phyloP scores from a whole-genome alignment of 1,140 invertebrate species.

The Drosophila ogumai region DNA sequence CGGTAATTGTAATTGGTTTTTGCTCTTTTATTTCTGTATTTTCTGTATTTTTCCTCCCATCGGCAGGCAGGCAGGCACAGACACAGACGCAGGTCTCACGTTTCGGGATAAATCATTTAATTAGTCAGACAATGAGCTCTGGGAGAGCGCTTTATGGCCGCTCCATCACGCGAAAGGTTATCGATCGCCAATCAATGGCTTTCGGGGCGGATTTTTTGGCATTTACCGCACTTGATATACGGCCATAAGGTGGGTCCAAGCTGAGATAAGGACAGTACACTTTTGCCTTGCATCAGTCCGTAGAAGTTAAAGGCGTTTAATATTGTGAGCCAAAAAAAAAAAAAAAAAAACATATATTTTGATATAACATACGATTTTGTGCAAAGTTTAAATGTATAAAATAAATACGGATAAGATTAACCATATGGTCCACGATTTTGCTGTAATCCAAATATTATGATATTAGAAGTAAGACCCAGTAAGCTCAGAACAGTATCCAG shows the following conservation, averaged over 20 bases:
- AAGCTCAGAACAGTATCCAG: no score
- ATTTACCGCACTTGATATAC: constrained; percentile 72
- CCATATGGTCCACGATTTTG: no score
- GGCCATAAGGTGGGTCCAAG: constrained; percentile 38
- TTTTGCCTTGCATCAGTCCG: neutral
- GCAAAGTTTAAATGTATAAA: no score
- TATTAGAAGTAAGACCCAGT: no score
- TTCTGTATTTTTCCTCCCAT: constrained; percentile 42
- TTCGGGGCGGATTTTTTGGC: constrained; percentile 58
- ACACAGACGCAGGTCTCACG: constrained; percentile 58
- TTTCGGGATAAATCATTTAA: constrained; percentile 83
- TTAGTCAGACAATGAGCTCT: constrained; percentile 78
- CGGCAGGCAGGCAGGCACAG: constrained; percentile 8
- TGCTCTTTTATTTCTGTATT: constrained; percentile 39
- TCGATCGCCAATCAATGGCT: constrained; percentile 61
- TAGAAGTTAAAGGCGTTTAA: neutral
- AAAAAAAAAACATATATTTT: no score
- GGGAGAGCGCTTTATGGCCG: constrained; percentile 36
- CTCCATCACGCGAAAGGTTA: constrained; percentile 68
- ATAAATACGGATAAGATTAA: no score
- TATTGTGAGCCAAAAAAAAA: no score
- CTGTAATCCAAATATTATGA: no score
- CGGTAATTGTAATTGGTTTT: constrained; percentile 84
- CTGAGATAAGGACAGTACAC: constrained; percentile 39
- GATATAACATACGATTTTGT: no score